Evolutionary conservation across 2,888 invertebrate species (phyloP), one percentile per base, ranked within the genome.

Genomic region (Melipona beecheii): DNA sequence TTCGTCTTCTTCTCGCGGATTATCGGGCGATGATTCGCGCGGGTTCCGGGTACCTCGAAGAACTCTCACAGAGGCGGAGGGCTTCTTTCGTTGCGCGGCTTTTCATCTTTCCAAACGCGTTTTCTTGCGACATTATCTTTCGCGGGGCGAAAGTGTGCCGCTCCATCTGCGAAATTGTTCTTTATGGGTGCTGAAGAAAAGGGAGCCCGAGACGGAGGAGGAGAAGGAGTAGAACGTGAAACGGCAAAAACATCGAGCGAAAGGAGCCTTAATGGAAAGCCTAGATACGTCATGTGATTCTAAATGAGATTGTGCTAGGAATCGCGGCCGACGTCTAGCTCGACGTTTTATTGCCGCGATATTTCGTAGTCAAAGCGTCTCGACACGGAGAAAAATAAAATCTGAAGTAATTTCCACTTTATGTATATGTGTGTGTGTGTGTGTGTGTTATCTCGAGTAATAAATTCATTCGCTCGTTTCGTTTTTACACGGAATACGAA

Each of bases 41-140:
- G 52, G 9, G 31, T 72, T 50, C 36, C 43, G 19, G 15, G 31
- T 24, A 43, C 15, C 43, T 17, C 27, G 49, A 54, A 24, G 2
- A 43, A 65, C 52, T 3, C 17, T n/a, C 21, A 43, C 43, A 43
- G 43, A 43, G 31, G 6, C 21, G 9, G 58, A 56, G 11, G 15
- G 11, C 15, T 24, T 24, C 27, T 58, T 27, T 24, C 43, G 19
- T 58, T 52, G 54, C 21, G 31, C 56, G 54, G 56, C 64, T 77
- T 71, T 64, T 68, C 82, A 75, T 71, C 74, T 70, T 71, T n/a
- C 21, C 15, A 21, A 52, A 19, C 58, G 24, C 70, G 56, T 66
- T 75, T 78, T 80, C 75, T 65, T 83, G 87, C 74, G 65, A 72
- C 81, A 76, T 87, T 78, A 87, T 85, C 74, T 75, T 65, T 62